phyloP scores from a whole-genome alignment of 2,888 invertebrate species.

The Dolichopus griseipennis region DNA sequence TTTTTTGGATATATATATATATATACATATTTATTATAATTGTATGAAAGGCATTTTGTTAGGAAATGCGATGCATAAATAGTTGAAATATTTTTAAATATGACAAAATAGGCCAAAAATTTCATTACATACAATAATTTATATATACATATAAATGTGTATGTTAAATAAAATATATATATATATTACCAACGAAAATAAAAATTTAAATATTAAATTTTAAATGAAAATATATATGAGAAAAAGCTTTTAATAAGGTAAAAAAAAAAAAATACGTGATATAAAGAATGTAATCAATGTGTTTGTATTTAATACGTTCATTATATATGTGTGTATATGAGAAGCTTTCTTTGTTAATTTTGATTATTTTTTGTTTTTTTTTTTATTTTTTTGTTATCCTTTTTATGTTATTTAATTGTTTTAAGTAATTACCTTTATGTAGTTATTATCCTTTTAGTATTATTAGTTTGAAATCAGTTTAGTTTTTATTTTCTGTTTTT shows the following conservation, averaged over 20 bases:
- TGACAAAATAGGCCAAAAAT: not conserved
- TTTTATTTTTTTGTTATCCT: too few species aligned
- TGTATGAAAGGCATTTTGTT: too few species aligned
- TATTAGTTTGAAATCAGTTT: too few species aligned
- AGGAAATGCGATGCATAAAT: not conserved
- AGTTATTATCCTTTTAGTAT: not conserved
- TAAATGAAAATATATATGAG: too few species aligned
- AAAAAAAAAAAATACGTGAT: not conserved
- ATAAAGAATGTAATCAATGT: too few species aligned
- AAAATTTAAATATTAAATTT: not conserved
- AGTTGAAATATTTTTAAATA: conserved; percentile 6
- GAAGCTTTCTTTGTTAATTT: not conserved
- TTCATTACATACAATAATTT: not conserved
- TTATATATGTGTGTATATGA: too few species aligned
- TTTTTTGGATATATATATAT: too few species aligned
- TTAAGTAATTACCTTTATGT: not conserved
- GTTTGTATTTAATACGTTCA: too few species aligned
- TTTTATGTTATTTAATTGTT: not conserved
- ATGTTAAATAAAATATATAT: not conserved
- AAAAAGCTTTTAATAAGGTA: not conserved
- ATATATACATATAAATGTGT: not conserved
- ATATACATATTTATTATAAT: too few species aligned
- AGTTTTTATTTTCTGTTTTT: too few species aligned
- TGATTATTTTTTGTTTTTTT: not conserved
- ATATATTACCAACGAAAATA: not conserved